Percentiles rank a stretch among this genome's conserved stretches.
phyloP scores from a whole-genome alignment of 2,797 vertebrate species.

The Tarsius wallacei region DNA sequence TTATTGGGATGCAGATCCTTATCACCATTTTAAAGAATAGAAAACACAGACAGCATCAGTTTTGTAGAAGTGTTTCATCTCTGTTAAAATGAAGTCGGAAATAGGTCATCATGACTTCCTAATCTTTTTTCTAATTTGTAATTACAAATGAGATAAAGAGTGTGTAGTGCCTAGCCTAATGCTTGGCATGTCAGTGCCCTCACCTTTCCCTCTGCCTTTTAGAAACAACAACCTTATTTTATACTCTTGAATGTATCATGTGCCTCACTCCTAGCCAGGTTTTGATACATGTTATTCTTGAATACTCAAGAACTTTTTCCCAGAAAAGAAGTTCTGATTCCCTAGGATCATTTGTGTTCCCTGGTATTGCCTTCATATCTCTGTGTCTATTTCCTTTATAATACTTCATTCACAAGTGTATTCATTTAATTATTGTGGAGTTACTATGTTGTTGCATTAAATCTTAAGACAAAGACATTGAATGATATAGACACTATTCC shows the following conservation, averaged over 20 bases:
- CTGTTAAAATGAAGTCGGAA: background rate
- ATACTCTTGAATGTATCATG: fast-evolving
- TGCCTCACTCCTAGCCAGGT: background rate
- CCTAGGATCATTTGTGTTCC: background rate
- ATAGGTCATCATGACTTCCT: background rate
- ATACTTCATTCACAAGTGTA: background rate
- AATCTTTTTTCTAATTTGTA: background rate
- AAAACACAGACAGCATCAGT: background rate
- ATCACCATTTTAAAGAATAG: background rate
- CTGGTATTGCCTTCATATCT: background rate
- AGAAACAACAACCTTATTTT: background rate
- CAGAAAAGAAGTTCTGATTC: background rate
- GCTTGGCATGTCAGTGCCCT: background rate
- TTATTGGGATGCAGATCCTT: background rate
- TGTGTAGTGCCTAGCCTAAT: background rate
- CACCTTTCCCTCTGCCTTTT: background rate
- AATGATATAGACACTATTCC: background rate
- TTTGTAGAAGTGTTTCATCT: background rate
- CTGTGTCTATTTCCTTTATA: background rate
- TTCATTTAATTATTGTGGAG: background rate
- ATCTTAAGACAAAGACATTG: background rate
- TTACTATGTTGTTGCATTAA: background rate
- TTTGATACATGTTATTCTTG: background rate
- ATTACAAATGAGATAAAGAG: background rate
- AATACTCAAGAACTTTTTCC: background rate